These are phyloP conservation scores for Luidia sarsii DNA, from an alignment of 53 echinoderm and acorn worm species.

Conservation along the genomic window DNA sequence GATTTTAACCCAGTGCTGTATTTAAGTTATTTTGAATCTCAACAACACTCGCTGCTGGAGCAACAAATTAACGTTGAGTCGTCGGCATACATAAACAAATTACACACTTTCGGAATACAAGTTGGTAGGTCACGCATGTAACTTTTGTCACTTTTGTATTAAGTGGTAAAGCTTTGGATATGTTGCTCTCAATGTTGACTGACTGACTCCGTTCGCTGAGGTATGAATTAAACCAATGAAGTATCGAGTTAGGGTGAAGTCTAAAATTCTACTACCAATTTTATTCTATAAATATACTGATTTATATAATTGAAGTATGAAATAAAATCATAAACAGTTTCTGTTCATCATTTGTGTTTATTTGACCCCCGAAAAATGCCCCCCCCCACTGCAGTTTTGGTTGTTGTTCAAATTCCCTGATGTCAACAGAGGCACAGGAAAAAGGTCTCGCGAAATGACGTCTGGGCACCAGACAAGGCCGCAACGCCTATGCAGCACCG, in stretches of 20 bases:
- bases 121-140: too few relatives aligned
- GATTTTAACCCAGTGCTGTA: not conserved
- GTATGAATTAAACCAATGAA: slow-evolving; percentile 35
- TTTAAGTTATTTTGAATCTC: not conserved
- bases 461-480: too few relatives aligned
- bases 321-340: too few relatives aligned
- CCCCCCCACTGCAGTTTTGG: too few relatives aligned
- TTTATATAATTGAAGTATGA: slow-evolving; percentile 18
- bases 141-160: not conserved
- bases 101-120: not conserved
- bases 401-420: too few relatives aligned
- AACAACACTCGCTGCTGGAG: not conserved
- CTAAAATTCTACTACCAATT: not conserved
- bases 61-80: slow-evolving; percentile 12
- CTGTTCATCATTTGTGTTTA: too few relatives aligned
- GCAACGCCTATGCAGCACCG: too few relatives aligned
- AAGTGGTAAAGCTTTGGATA: not conserved
- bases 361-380: too few relatives aligned
- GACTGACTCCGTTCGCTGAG: slow-evolving; percentile 14
- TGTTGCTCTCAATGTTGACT: not conserved
- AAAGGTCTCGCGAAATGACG: too few relatives aligned
- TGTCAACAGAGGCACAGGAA: too few relatives aligned
- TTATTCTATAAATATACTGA: slow-evolving; percentile 2
- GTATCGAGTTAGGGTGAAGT: slow-evolving; percentile 2
- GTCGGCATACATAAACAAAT: slow-evolving; percentile 35